These are phyloP conservation scores for Andrena bicolor DNA, from an alignment of 2,888 invertebrate species.

Conservation along the genomic window DNA sequence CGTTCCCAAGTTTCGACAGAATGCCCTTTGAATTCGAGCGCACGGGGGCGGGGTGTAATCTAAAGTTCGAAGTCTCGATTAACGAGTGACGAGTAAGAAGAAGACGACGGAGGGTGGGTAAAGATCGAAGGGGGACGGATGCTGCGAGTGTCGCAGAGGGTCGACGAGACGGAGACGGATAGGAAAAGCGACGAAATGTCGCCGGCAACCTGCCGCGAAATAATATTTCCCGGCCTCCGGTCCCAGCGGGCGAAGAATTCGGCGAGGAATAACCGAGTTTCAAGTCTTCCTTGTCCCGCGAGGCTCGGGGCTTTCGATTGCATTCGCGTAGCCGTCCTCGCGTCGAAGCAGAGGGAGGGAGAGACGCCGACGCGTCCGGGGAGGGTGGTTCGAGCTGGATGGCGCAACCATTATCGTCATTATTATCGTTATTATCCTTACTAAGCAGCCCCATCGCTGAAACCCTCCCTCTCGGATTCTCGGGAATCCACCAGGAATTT, in stretches of 20 bases:
- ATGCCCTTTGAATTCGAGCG: constrained; percentile 80
- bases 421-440: constrained; percentile 74
- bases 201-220: constrained; percentile 46
- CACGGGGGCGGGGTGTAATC: constrained; percentile 75
- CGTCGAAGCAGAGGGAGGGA: neutral
- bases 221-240: constrained; percentile 65
- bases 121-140: constrained; percentile 26
- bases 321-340: constrained; percentile 31
- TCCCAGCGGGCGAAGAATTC: constrained; percentile 62
- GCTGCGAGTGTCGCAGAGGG: too few species aligned
- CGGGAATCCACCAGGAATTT: constrained; percentile 72
- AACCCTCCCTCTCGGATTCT: constrained; percentile 45
- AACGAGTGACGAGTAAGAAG: constrained; percentile 58
- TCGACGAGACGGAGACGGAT: too few species aligned
- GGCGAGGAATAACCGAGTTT: constrained; percentile 62
- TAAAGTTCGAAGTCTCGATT: constrained; percentile 79
- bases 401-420: constrained; percentile 65
- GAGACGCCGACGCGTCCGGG: neutral
- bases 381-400: constrained; percentile 1
- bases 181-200: constrained; percentile 6
- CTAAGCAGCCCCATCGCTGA: constrained; percentile 57
- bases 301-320: constrained; percentile 34
- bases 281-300: constrained; percentile 46
- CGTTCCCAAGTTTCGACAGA: constrained; percentile 78
- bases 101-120: constrained; percentile 11